These are phyloP conservation scores for Resseliella maxima DNA, from an alignment of 2,888 invertebrate genomes.

Conservation along the genomic window DNA sequence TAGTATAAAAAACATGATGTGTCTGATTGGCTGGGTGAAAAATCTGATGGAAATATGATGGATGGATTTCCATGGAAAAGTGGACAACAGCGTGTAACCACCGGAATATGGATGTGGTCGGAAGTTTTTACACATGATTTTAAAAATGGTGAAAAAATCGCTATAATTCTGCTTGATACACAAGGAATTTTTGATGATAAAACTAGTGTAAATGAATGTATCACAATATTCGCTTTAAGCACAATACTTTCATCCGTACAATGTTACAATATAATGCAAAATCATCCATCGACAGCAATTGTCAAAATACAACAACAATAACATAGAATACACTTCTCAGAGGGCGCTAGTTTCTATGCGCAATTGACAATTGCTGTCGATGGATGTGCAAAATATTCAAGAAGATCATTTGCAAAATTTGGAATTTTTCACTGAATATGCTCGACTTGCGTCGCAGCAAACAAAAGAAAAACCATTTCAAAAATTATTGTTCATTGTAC, in stretches of 20 bases:
- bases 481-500: slow-evolving; percentile 29
- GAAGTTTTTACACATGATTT: slow-evolving; percentile 43
- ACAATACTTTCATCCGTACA: slow-evolving; percentile 55
- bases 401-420: slow-evolving; percentile 49
- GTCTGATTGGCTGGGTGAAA: slow-evolving; percentile 78
- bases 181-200: slow-evolving; percentile 52
- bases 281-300: no score
- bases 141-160: slow-evolving; percentile 25
- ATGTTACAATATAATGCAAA: slow-evolving; percentile 54
- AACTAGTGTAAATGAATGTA: background rate
- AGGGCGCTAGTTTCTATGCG: no score
- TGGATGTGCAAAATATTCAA: slow-evolving; percentile 54
- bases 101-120: slow-evolving; percentile 56
- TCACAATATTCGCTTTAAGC: slow-evolving; percentile 52
- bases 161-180: slow-evolving; percentile 54
- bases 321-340: no score
- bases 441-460: background rate
- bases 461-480: slow-evolving; percentile 49
- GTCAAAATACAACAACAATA: no score
- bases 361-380: no score
- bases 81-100: background rate
- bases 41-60: background rate
- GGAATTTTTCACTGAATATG: slow-evolving; percentile 41
- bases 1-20: slow-evolving; percentile 67
- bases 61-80: background rate